These are phyloP conservation scores for Phengaris alcon DNA, from an alignment of 2,888 invertebrate species.

Conservation along the genomic window DNA sequence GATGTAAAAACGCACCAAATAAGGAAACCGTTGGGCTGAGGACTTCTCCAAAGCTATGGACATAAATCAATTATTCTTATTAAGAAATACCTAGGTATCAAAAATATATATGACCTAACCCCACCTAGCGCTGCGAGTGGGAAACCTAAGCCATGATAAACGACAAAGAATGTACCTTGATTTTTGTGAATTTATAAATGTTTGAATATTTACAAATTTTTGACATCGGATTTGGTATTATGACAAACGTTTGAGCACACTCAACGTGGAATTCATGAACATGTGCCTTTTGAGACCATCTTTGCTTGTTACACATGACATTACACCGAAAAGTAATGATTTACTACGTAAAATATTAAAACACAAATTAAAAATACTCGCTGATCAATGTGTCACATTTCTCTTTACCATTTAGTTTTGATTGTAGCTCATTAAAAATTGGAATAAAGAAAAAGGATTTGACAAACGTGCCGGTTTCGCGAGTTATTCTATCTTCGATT, in stretches of 20 bases:
- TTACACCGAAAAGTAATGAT: slow-evolving; percentile 18
- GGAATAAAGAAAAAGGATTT: slow-evolving; percentile 59
- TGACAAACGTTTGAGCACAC: neutral
- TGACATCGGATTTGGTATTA: neutral
- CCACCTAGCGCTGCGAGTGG: slow-evolving; percentile 57
- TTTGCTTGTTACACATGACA: slow-evolving; percentile 28
- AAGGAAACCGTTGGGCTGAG: neutral
- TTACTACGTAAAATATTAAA: slow-evolving; percentile 23
- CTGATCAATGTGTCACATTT: slow-evolving; percentile 47
- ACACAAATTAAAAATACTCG: slow-evolving; percentile 34
- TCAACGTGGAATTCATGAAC: slow-evolving; percentile 24
- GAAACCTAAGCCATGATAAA: slow-evolving; percentile 45
- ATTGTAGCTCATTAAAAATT: neutral
- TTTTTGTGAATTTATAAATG: neutral
- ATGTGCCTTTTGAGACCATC: slow-evolving; percentile 28
- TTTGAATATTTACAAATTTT: neutral
- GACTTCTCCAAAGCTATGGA: neutral
- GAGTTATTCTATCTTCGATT: slow-evolving; percentile 57
- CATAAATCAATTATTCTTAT: slow-evolving; percentile 21
- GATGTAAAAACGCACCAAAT: neutral
- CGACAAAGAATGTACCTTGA: slow-evolving; percentile 28
- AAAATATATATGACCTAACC: slow-evolving; percentile 60
- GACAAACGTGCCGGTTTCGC: slow-evolving; percentile 77
- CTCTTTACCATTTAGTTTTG: neutral
- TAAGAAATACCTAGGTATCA: slow-evolving; percentile 26